Evolutionary conservation across 1,140 invertebrate genomes (phyloP).

Genomic region (Solen grandis): DNA sequence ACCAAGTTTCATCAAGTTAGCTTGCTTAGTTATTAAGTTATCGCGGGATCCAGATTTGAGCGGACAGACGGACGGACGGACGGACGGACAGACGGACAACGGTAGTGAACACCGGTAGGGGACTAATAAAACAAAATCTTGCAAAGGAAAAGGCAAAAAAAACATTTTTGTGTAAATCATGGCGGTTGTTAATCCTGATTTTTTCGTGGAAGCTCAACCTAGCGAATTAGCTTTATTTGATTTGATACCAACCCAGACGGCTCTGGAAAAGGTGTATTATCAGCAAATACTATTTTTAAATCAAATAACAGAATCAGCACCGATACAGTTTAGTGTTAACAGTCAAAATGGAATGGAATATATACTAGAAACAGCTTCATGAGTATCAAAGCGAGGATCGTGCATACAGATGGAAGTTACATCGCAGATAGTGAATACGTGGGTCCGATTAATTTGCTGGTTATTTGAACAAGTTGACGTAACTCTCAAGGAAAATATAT

Average conservation of each 20-base stretch:
- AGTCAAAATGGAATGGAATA: constrained; percentile 54
- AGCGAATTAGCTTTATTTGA: constrained; percentile 44
- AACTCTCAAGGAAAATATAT: constrained; percentile 10
- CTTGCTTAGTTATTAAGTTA: no score
- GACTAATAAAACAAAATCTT: not conserved
- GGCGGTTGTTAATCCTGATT: constrained; percentile 24
- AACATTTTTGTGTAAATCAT: constrained; percentile 16
- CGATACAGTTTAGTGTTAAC: constrained; percentile 56
- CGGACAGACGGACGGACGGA: no score
- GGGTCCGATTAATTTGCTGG: not conserved
- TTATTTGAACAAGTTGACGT: not conserved
- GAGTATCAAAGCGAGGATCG: constrained; percentile 37
- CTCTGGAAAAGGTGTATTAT: constrained; percentile 49
- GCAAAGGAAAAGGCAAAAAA: constrained; percentile 9
- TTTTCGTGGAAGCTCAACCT: constrained; percentile 47
- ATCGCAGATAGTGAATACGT: not conserved
- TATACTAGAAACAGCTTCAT: constrained; percentile 29
- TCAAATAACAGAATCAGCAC: constrained; percentile 26
- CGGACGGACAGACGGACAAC: no score
- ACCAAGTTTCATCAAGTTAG: no score
- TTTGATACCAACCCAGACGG: no score
- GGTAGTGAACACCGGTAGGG: no score
- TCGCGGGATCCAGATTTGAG: no score
- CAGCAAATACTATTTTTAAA: constrained; percentile 51
- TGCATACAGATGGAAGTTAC: not conserved